Conservation (phyloP, 2,888 invertebrate species). For the Thymelicus sylvestris region DNA sequence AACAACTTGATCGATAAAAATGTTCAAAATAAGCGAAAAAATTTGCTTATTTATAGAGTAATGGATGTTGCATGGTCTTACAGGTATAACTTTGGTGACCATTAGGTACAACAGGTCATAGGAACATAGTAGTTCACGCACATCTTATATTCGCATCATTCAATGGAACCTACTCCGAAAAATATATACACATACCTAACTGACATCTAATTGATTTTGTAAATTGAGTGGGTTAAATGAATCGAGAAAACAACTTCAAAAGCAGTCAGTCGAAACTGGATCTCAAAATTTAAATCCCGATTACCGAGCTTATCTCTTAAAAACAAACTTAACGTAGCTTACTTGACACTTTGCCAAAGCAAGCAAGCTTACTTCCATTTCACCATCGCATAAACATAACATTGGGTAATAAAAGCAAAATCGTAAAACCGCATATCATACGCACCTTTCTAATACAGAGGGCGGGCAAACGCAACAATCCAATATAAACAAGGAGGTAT, state of each 20-base stretch:
- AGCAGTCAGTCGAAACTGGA: neutral
- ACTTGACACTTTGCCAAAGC: neutral
- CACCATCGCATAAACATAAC: neutral
- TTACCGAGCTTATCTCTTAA: neutral
- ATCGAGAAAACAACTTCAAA: neutral
- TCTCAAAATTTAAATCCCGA: neutral
- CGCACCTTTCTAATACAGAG: slow-evolving; percentile 41
- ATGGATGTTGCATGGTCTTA: too few relatives aligned
- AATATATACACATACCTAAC: too few relatives aligned
- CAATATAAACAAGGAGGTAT: slow-evolving; percentile 37
- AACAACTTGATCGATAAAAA: too few relatives aligned
- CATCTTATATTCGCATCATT: too few relatives aligned
- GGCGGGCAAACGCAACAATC: slow-evolving; percentile 36
- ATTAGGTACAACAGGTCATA: too few relatives aligned
- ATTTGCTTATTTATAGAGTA: too few relatives aligned
- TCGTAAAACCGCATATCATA: slow-evolving; percentile 10
- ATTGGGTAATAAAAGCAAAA: neutral
- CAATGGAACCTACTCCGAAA: too few relatives aligned
- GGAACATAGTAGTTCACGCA: too few relatives aligned
- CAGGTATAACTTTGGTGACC: too few relatives aligned
- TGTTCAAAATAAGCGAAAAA: too few relatives aligned
- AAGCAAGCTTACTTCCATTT: neutral
- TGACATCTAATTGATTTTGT: too few relatives aligned
- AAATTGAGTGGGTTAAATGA: too few relatives aligned
- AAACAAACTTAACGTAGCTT: neutral